A percentile compares a stretch with the other conserved stretches of the same genome.
phyloP scores from a whole-genome alignment of 2,797 vertebrate genomes.

The Coluber constrictor region DNA sequence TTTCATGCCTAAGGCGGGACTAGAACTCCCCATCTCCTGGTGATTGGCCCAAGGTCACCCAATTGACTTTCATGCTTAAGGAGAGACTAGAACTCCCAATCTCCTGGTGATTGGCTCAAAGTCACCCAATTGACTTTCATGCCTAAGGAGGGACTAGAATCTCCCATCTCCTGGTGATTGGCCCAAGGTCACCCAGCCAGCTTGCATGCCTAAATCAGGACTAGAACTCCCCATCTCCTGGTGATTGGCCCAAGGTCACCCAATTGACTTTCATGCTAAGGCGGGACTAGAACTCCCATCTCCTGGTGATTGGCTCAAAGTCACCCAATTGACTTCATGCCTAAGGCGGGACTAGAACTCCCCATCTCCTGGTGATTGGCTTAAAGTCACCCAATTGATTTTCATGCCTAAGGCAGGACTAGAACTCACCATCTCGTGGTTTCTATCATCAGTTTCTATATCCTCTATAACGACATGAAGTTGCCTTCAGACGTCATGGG shows the following conservation, averaged over 20 bases:
- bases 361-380: neutral
- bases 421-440: too few relatives aligned
- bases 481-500: too few relatives aligned
- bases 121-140: too few relatives aligned
- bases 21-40: neutral
- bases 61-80: accelerated
- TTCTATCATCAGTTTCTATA: neutral
- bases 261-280: accelerated
- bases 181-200: too few relatives aligned
- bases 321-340: too few relatives aligned
- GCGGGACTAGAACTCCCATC: neutral
- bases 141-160: neutral
- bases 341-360: too few relatives aligned
- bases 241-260: neutral
- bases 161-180: too few relatives aligned
- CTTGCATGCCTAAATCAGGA: too few relatives aligned
- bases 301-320: too few relatives aligned
- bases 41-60: neutral
- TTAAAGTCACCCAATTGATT: too few relatives aligned
- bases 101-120: neutral
- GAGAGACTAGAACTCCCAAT: neutral
- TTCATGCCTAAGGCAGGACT: neutral
- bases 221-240: neutral
- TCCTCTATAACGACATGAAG: neutral
- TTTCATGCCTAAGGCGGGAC: too few relatives aligned